Evolutionary conservation across 1,140 invertebrate species (phyloP).

Genomic region (Acromyrmex heyeri): DNA sequence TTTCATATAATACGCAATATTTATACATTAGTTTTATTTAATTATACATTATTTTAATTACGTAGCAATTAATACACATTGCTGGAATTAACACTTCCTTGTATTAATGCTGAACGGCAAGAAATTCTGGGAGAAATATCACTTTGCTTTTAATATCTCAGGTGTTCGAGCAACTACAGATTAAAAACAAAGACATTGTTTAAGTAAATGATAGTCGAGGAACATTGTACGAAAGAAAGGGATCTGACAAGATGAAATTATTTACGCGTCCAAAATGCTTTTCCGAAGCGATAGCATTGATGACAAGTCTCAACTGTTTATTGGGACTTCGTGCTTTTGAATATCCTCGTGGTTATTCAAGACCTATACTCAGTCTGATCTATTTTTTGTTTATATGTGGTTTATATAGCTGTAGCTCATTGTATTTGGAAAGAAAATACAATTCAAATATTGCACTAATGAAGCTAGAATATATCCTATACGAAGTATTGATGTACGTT

Average conservation of each 20-base stretch:
- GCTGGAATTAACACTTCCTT: neutral
- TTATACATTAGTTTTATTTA: neutral
- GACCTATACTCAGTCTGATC: slow-evolving; percentile 14
- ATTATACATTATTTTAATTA: no score
- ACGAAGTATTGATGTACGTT: neutral
- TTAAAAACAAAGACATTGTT: no score
- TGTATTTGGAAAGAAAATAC: no score
- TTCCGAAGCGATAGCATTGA: neutral
- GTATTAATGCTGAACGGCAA: neutral
- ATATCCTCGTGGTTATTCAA: neutral
- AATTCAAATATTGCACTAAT: neutral
- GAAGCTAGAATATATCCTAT: neutral
- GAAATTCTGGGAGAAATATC: no score
- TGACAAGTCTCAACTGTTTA: neutral
- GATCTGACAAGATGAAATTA: slow-evolving; percentile 27
- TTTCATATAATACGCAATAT: neutral
- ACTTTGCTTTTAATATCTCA: no score
- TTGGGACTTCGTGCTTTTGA: neutral
- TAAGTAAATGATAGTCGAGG: neutral
- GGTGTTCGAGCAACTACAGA: no score
- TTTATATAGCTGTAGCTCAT: neutral
- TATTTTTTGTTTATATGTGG: slow-evolving; percentile 19
- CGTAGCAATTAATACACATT: neutral
- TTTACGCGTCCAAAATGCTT: slow-evolving; percentile 10
- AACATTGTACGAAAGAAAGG: neutral